These are phyloP conservation scores for Lepilemur septentrionalis DNA, from an alignment of 2,797 vertebrate genomes.

Conservation along the genomic window DNA sequence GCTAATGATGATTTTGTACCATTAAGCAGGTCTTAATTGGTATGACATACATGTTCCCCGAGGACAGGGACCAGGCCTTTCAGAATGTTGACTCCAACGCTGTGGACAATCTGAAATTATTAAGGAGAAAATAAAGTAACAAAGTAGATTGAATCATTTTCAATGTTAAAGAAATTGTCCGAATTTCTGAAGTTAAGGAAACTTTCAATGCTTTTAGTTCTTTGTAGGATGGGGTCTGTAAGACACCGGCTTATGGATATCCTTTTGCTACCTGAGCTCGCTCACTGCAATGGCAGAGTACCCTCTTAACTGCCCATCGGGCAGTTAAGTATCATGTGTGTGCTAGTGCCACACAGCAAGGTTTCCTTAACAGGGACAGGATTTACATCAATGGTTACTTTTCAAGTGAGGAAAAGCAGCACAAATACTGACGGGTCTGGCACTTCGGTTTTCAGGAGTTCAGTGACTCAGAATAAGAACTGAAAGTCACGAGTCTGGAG, in stretches of 20 bases:
- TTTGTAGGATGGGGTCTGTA: not conserved
- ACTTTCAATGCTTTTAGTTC: not conserved
- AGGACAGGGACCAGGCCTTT: not conserved
- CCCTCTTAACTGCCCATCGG: slow-evolving; percentile 17
- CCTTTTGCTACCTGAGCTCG: slow-evolving; percentile 56
- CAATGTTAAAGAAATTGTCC: not conserved
- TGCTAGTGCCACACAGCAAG: slow-evolving; percentile 66
- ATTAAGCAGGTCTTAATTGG: not conserved
- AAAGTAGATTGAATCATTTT: not conserved
- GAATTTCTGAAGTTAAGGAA: not conserved
- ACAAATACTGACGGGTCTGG: slow-evolving; percentile 46
- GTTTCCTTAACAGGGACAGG: slow-evolving; percentile 72
- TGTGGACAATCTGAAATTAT: not conserved
- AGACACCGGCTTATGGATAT: slow-evolving; percentile 19
- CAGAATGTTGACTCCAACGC: not conserved
- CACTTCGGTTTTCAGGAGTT: slow-evolving; percentile 26
- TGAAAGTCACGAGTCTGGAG: slow-evolving; percentile 50
- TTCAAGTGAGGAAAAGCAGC: slow-evolving; percentile 57
- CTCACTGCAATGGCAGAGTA: slow-evolving; percentile 49
- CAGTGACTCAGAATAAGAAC: slow-evolving; percentile 22
- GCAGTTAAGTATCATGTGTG: not conserved
- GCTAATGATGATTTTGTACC: not conserved
- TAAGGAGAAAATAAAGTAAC: not conserved
- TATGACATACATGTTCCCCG: not conserved
- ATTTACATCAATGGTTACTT: slow-evolving; percentile 64